Percentiles rank a stretch among this genome's conserved stretches.
phyloP scores from a whole-genome alignment of 2,888 invertebrate species.

The Zaprionus lineosus region DNA sequence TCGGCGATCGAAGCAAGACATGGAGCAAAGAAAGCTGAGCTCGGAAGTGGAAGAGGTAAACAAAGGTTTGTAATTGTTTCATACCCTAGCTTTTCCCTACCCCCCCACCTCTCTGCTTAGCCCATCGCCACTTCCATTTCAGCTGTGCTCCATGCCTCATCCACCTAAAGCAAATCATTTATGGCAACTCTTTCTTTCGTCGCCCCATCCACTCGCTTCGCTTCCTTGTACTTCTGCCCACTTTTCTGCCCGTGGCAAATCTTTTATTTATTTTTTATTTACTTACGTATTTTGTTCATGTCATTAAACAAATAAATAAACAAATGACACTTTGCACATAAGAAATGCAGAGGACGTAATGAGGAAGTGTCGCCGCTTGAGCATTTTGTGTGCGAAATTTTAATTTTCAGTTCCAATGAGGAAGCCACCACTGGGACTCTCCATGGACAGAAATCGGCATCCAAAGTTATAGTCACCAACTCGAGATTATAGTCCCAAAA shows the following conservation, averaged over 20 bases:
- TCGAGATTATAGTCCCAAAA: too few relatives aligned
- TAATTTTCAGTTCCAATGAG: conserved; percentile 24
- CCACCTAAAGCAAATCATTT: too few relatives aligned
- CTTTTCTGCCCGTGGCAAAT: conserved; percentile 47
- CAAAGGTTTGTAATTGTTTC: conserved; percentile 65
- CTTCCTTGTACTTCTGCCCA: conserved; percentile 33
- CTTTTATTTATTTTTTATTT: conserved; percentile 33
- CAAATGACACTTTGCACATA: conserved; percentile 21
- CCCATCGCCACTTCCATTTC: too few relatives aligned
- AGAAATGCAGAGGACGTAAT: conserved; percentile 63
- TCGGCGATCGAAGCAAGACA: too few relatives aligned
- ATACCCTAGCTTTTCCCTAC: too few relatives aligned
- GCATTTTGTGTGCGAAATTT: conserved; percentile 46
- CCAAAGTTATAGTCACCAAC: too few relatives aligned
- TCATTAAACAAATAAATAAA: conserved; percentile 42
- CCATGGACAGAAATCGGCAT: neutral
- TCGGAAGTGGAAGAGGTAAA: conserved; percentile 50
- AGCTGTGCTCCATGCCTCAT: too few relatives aligned
- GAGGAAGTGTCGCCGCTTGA: conserved; percentile 57
- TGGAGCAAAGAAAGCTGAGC: conserved; percentile 67
- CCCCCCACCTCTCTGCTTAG: conserved; percentile 20
- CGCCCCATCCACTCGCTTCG: conserved; percentile 31
- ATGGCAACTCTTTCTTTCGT: conserved; percentile 32
- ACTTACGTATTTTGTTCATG: conserved; percentile 50
- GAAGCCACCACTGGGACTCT: conserved; percentile 30